Percentiles rank a stretch among this genome's conserved stretches.
phyloP scores from a whole-genome alignment of 2,888 invertebrate species.

The Cactoblastis cactorum region DNA sequence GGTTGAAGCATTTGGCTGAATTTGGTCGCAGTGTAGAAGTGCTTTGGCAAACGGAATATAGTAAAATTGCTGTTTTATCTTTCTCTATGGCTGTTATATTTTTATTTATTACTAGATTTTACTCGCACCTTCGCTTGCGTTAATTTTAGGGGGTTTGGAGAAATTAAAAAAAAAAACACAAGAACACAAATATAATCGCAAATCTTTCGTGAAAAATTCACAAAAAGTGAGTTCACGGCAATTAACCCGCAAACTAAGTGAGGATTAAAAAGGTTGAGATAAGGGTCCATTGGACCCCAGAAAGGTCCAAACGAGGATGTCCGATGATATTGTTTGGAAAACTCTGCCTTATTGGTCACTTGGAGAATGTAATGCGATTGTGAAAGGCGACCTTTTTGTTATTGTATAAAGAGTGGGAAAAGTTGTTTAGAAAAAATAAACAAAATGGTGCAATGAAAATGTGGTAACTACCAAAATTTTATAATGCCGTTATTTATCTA shows the following conservation, averaged over 20 bases:
- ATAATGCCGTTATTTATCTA: too few species aligned
- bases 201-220: neutral
- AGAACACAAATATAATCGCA: too few species aligned
- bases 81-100: neutral
- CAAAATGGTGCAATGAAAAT: too few species aligned
- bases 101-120: too few species aligned
- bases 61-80: neutral
- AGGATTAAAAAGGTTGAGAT: constrained; percentile 14
- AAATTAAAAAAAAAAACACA: too few species aligned
- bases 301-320: constrained; percentile 9
- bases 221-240: constrained; percentile 1
- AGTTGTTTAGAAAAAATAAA: too few species aligned
- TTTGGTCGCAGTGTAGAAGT: neutral
- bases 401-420: too few species aligned
- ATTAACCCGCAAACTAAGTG: constrained; percentile 4
- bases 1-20: neutral
- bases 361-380: constrained; percentile 7
- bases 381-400: neutral
- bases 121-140: too few species aligned
- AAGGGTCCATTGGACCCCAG: constrained; percentile 7
- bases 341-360: constrained; percentile 13
- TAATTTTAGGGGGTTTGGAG: too few species aligned
- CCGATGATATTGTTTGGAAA: constrained; percentile 17
- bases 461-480: too few species aligned
- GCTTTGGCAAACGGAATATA: too few species aligned